These are phyloP conservation scores for Xanthia togata DNA, from an alignment of 2,888 invertebrate genomes.

Conservation along the genomic window DNA sequence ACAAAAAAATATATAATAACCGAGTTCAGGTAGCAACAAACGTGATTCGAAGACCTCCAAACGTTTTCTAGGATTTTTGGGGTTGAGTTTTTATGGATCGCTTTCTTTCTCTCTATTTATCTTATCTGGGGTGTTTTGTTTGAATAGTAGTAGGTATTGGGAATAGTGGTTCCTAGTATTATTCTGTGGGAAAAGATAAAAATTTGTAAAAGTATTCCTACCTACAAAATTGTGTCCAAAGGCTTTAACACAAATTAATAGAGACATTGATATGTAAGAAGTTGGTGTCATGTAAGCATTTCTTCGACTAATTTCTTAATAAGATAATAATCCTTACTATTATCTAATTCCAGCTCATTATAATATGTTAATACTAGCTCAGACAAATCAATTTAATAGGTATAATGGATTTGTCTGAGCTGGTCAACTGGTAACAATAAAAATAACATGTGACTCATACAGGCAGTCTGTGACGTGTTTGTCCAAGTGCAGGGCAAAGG, in stretches of 20 bases:
- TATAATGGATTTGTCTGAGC: background rate
- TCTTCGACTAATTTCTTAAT: too few species aligned
- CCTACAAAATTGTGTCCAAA: background rate
- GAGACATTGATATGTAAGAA: background rate
- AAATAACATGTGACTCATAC: slow-evolving; percentile 5
- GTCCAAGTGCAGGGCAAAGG: background rate
- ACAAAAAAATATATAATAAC: slow-evolving; percentile 68
- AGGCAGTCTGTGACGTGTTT: background rate
- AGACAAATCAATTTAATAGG: too few species aligned
- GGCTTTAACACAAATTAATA: background rate
- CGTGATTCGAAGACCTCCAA: slow-evolving; percentile 72
- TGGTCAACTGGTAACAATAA: background rate
- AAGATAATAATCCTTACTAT: too few species aligned
- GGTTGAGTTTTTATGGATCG: slow-evolving; percentile 25
- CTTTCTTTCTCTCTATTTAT: slow-evolving; percentile 37
- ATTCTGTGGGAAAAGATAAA: background rate
- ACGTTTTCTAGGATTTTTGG: slow-evolving; percentile 50
- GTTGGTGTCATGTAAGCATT: too few species aligned
- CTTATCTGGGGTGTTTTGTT: slow-evolving; percentile 13
- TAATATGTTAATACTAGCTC: too few species aligned
- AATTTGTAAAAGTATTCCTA: background rate
- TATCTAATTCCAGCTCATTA: too few species aligned
- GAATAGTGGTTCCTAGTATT: background rate
- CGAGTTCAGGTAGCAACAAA: slow-evolving; percentile 77
- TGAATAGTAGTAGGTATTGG: background rate